Conservation (phyloP, 2,797 vertebrate genomes). For the Phataginus tricuspis region DNA sequence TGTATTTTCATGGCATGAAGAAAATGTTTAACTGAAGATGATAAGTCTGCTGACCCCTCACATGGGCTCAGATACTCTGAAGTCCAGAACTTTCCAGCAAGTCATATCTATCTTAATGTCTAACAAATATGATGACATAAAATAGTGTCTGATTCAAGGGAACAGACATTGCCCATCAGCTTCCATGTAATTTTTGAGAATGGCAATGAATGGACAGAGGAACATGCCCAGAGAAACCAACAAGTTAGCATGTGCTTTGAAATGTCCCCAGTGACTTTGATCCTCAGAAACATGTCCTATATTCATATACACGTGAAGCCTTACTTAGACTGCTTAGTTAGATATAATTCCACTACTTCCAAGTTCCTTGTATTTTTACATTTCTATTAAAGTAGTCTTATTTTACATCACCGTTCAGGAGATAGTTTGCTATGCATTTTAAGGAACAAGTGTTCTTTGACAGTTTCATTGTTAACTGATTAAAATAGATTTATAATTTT, state of each 20-base stretch:
- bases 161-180: conserved; percentile 34
- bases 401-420: background rate
- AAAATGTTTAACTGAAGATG: conserved; percentile 20
- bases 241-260: conserved; percentile 24
- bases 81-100: background rate
- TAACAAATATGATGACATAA: conserved; percentile 42
- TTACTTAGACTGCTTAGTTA: background rate
- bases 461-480: conserved; percentile 25
- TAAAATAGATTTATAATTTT: conserved; percentile 57
- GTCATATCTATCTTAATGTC: background rate
- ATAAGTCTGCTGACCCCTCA: background rate
- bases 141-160: conserved; percentile 4
- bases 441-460: conserved; percentile 23
- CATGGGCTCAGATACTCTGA: background rate
- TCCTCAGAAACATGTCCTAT: background rate
- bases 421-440: conserved; percentile 19
- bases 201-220: conserved; percentile 11
- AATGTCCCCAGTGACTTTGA: conserved; percentile 1
- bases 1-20: background rate
- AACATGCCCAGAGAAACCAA: conserved; percentile 18
- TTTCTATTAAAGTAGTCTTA: conserved; percentile 46
- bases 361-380: background rate
- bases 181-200: conserved; percentile 35
- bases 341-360: background rate
- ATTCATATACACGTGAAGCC: background rate